Evolutionary conservation across 2,888 invertebrate species (phyloP), one percentile per base, ranked within the genome.

Genomic region (Leptogaster cylindrica): DNA sequence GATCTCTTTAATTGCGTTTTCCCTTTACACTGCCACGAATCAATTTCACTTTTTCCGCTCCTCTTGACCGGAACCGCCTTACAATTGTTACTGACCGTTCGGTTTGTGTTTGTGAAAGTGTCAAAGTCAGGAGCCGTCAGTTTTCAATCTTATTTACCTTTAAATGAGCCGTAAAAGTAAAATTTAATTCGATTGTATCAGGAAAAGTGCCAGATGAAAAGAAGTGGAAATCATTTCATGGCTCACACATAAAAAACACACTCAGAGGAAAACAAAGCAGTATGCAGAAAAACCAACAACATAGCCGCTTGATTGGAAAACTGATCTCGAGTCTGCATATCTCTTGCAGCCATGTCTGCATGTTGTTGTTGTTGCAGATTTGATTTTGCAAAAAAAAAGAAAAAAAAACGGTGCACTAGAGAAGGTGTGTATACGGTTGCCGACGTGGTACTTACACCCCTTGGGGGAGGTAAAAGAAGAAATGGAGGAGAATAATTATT

Each of bases 31-130:
- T 52, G n/a, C 23, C 23, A 16, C 3, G 39, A 12, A 18, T 14
- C 6, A 31, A 41, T 41, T 41, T 41, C 14, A n/a, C 41, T 41
- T 41, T 41, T 41, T 41, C 2, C 14, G 14, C 10, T 36, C 3
- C 12, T 36, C 10, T 36, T n/a, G 36, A 10, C 7, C 36, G 36
- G 36, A 36, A 36, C 10, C 1, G 36, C 36, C 4, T 10, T 12
- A 14, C 10, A 36, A 14, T 33, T 20, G 52, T 52, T 52, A 52
- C 31, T 52, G 52, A 52, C 52, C 52, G 14, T 16, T 20, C 18
- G 10, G 16, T 36, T 28, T 14, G 28, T 3, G 23, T 55, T 23
- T 20, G 55, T 36, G 55, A 55, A 55, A 36, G 55, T 36, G 36
- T 36, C 39, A 55, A 55, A 55, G 23, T 33, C 39, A 55, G 20